phyloP scores from a whole-genome alignment of 2,113 vertebrate genomes.

The Heptranchias perlo region DNA sequence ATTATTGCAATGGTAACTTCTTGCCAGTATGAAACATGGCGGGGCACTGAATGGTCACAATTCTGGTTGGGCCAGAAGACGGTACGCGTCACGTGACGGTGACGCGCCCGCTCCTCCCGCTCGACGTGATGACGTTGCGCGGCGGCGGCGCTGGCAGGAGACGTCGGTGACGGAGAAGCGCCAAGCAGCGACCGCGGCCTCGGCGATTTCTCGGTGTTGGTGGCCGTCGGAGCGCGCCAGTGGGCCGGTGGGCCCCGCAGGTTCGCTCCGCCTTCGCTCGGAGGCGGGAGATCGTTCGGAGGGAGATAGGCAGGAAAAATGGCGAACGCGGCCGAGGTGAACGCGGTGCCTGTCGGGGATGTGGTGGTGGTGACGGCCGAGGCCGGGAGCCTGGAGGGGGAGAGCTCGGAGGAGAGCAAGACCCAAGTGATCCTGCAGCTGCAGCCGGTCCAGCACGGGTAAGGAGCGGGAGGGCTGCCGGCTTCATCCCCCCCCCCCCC shows the following conservation, averaged over 20 bases:
- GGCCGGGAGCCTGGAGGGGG: slow-evolving; percentile 60
- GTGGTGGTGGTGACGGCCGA: slow-evolving; percentile 74
- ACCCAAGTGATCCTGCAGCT: slow-evolving; percentile 81
- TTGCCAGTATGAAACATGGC: slow-evolving; percentile 17
- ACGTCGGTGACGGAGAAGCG: slow-evolving; percentile 17
- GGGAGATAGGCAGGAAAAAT: slow-evolving; percentile 48
- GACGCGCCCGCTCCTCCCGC: no score
- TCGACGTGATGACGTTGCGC: not conserved
- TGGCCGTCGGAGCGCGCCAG: not conserved
- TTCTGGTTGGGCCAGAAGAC: not conserved
- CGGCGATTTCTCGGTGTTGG: not conserved
- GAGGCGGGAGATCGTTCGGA: not conserved
- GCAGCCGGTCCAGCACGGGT: slow-evolving; percentile 82
- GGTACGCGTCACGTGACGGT: not conserved
- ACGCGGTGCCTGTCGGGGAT: slow-evolving; percentile 80
- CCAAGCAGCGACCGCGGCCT: not conserved
- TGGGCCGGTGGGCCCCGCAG: not conserved
- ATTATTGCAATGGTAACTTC: no score
- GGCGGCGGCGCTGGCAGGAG: not conserved
- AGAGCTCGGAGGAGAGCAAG: slow-evolving; percentile 75
- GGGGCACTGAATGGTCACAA: not conserved
- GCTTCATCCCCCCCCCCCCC: not conserved
- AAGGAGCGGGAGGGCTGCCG: slow-evolving; percentile 45
- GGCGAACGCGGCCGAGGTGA: slow-evolving; percentile 70
- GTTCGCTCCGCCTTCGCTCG: not conserved